Percentiles rank a stretch among this genome's conserved stretches.
Conservation (phyloP, 2,888 invertebrate genomes). For the Ormyrus pomaceus region DNA sequence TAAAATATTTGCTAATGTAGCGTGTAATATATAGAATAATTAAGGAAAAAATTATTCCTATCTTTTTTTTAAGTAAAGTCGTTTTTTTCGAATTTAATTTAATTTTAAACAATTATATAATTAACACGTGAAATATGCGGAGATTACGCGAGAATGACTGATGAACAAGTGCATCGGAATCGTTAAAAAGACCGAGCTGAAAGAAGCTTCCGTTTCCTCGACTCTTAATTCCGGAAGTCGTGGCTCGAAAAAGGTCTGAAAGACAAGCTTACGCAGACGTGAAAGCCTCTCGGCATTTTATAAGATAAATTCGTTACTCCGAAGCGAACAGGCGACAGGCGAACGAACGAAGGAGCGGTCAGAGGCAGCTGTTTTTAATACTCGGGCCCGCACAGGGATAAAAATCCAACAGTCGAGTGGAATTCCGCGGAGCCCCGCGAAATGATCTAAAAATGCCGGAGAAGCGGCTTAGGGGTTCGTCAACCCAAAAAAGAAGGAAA, state of each 20-base stretch:
- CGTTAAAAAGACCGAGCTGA: neutral
- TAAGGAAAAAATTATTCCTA: too few species aligned
- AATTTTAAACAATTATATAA: too few species aligned
- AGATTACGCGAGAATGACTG: conserved; percentile 27
- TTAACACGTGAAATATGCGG: too few species aligned
- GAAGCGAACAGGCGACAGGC: conserved; percentile 15
- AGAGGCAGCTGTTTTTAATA: conserved; percentile 25
- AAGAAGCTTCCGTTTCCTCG: conserved; percentile 15
- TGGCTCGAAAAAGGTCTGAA: conserved; percentile 17
- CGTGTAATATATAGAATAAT: too few species aligned
- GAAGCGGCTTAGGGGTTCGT: conserved; percentile 9
- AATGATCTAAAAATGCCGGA: conserved; percentile 42
- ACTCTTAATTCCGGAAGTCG: neutral
- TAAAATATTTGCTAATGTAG: too few species aligned
- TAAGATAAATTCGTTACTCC: conserved; percentile 39
- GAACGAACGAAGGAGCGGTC: neutral
- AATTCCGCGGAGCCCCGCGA: neutral
- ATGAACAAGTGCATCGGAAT: conserved; percentile 2
- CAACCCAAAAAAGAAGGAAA: conserved; percentile 38
- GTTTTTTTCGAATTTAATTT: too few species aligned
- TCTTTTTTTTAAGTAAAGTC: too few species aligned
- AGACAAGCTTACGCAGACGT: neutral
- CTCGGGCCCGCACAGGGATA: neutral
- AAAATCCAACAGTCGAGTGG: conserved; percentile 3
- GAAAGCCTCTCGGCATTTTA: neutral